phyloP scores from a whole-genome alignment of 1,140 invertebrate genomes.

The Brachystomella parvula region DNA sequence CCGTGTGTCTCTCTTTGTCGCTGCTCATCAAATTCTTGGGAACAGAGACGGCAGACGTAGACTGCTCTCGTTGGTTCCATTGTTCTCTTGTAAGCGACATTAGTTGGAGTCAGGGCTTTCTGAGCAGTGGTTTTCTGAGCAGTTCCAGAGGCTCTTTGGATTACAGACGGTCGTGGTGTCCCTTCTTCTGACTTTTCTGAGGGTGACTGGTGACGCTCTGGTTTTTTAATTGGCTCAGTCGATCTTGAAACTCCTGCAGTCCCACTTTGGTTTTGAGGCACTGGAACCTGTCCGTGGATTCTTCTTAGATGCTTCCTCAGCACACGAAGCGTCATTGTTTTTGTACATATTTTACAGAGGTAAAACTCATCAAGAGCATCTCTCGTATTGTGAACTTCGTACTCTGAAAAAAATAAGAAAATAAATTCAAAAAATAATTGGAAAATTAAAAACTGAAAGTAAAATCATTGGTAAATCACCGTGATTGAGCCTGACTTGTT shows the following conservation, averaged over 20 bases:
- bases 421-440: not conserved
- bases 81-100: not conserved
- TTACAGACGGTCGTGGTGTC: too few species aligned
- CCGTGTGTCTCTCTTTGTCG: not conserved
- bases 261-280: not conserved
- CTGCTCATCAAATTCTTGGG: not conserved
- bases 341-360: not conserved
- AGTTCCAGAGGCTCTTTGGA: too few species aligned
- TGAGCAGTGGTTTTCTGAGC: too few species aligned
- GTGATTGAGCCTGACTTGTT: not conserved
- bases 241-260: too few species aligned
- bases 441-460: not conserved
- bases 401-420: not conserved
- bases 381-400: not conserved
- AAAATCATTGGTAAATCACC: not conserved
- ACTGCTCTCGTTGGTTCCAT: not conserved
- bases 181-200: too few species aligned
- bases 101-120: too few species aligned
- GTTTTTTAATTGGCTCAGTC: too few species aligned
- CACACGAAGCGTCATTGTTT: not conserved
- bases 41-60: not conserved
- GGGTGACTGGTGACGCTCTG: too few species aligned
- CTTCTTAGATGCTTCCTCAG: not conserved
- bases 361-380: not conserved
- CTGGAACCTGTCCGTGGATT: not conserved